Percentiles rank a stretch among this genome's conserved stretches.
phyloP scores from a whole-genome alignment of 30 jellyfish, hydroid and myxozoan species.

The Euphysa ruthae region DNA sequence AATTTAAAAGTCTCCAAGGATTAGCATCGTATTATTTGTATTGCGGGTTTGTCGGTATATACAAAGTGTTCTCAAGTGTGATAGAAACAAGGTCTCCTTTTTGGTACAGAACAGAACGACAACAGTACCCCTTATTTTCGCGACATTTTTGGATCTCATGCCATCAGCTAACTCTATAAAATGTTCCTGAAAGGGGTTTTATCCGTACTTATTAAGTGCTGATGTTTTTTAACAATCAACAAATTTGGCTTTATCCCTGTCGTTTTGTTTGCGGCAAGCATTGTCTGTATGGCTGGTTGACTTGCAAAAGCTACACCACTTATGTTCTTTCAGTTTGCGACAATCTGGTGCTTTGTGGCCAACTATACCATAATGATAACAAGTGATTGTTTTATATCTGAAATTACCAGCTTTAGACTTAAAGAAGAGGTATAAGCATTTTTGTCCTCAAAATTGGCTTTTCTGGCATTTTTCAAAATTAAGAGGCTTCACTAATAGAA shows the following conservation, averaged over 20 bases:
- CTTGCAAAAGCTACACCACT: constrained; percentile 59
- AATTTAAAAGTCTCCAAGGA: too few relatives aligned
- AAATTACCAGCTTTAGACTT: too few relatives aligned
- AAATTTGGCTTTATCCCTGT: constrained; percentile 16
- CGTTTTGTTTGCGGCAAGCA: constrained; percentile 43
- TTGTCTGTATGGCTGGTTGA: constrained; percentile 38
- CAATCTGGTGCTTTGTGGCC: constrained; percentile 69
- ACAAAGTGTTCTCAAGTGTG: constrained; percentile 37
- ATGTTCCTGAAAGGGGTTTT: constrained; percentile 19
- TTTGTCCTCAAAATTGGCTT: too few relatives aligned
- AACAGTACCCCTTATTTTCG: constrained; percentile 31
- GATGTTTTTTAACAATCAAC: constrained; percentile 4
- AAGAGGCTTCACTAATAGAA: too few relatives aligned
- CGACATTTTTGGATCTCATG: constrained; percentile 31
- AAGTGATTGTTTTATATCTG: too few relatives aligned
- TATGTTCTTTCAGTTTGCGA: background rate
- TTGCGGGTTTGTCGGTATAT: constrained; percentile 38
- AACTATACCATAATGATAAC: constrained; percentile 41
- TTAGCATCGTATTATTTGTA: too few relatives aligned
- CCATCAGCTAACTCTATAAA: constrained; percentile 62
- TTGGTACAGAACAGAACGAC: constrained; percentile 3
- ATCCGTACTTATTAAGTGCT: constrained; percentile 8
- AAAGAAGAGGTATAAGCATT: too few relatives aligned
- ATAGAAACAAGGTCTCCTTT: constrained; percentile 11
- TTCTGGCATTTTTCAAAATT: too few relatives aligned